Percentiles rank a stretch among this genome's conserved stretches.
Evolutionary conservation across 2,797 vertebrate genomes (phyloP).

Genomic region (Hephaestus fuliginosus): DNA sequence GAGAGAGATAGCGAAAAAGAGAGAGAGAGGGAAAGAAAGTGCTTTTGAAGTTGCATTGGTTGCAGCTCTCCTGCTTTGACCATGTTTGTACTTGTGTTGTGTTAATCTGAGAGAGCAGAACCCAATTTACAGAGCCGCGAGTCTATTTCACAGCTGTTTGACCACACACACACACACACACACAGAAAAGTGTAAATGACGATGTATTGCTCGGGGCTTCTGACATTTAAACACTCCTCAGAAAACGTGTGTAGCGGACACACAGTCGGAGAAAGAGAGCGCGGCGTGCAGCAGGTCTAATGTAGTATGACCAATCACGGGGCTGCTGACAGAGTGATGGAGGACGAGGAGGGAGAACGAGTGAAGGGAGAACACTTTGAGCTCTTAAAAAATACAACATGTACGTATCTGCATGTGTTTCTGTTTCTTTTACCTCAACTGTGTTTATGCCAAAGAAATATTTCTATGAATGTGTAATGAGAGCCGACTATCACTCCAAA

Average conservation of each 20-base stretch:
- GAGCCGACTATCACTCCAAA: too few relatives aligned
- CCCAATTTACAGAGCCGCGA: slow-evolving; percentile 75
- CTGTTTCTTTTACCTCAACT: too few relatives aligned
- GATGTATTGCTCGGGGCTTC: slow-evolving; percentile 63
- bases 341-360: neutral
- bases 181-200: slow-evolving; percentile 59
- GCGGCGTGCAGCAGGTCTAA: slow-evolving; percentile 28
- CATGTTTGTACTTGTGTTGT: slow-evolving; percentile 74
- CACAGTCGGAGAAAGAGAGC: neutral
- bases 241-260: slow-evolving; percentile 30
- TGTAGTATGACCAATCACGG: slow-evolving; percentile 46
- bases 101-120: slow-evolving; percentile 78
- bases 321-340: slow-evolving; percentile 8
- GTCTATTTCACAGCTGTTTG: slow-evolving; percentile 81
- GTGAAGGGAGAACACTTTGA: neutral
- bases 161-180: slow-evolving; percentile 61
- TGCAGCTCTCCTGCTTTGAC: slow-evolving; percentile 63
- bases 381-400: neutral
- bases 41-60: slow-evolving; percentile 72
- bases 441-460: too few relatives aligned
- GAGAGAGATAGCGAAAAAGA: neutral
- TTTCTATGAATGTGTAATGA: too few relatives aligned
- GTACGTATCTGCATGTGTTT: too few relatives aligned
- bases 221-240: slow-evolving; percentile 77
- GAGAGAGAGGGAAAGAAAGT: slow-evolving; percentile 17